Evolutionary conservation across 2,113 vertebrate species (phyloP).

Genomic region (Glaucomys volans): DNA sequence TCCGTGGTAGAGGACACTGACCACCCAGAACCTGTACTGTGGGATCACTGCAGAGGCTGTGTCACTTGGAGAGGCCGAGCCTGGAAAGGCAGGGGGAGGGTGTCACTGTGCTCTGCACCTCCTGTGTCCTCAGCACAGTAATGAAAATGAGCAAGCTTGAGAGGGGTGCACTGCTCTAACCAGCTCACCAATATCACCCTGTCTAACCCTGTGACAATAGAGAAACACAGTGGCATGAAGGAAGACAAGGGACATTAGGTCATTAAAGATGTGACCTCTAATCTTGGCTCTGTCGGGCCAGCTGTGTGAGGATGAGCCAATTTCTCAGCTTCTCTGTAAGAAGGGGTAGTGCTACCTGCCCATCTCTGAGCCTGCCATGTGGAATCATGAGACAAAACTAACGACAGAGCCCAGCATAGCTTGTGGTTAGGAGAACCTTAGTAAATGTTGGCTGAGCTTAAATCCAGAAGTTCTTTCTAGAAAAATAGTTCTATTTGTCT

Average conservation of each 20-base stretch:
- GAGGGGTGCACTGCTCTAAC: background rate
- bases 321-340: conserved; percentile 27
- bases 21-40: background rate
- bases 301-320: background rate
- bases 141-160: background rate
- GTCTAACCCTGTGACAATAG: background rate
- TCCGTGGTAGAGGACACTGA: fast-evolving
- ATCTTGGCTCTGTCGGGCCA: background rate
- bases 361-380: background rate
- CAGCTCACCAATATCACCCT: fast-evolving
- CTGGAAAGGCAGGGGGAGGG: background rate
- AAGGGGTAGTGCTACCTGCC: background rate
- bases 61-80: background rate
- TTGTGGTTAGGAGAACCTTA: background rate
- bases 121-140: background rate
- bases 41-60: background rate
- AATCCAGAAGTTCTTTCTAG: background rate
- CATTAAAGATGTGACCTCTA: background rate
- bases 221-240: background rate
- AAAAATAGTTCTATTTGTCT: background rate
- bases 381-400: background rate
- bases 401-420: background rate
- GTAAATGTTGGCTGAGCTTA: background rate
- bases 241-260: background rate
- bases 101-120: background rate